Conservation (phyloP, 2,113 vertebrate genomes). For the Ibidorhyncha struthersii region DNA sequence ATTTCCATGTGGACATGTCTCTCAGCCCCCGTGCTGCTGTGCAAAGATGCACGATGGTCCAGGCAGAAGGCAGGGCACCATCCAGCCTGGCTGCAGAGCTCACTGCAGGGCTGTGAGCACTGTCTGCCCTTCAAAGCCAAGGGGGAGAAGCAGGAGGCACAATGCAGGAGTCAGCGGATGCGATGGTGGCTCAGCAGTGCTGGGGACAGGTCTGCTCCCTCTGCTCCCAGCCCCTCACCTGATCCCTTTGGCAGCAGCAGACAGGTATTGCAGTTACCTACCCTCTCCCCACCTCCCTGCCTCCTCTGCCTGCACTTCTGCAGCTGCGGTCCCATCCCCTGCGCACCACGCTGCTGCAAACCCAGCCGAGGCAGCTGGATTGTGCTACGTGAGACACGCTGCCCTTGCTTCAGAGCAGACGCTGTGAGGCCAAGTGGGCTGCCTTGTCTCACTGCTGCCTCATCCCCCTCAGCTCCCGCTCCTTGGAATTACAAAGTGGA, state of each 20-base stretch:
- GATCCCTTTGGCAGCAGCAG: not conserved
- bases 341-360: rapidly evolving
- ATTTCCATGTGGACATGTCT: rapidly evolving
- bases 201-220: not conserved
- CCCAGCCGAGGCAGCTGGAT: rapidly evolving
- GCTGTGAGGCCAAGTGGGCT: not conserved
- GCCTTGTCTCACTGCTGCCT: not conserved
- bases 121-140: not conserved
- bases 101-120: not conserved
- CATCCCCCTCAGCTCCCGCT: not conserved
- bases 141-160: not conserved
- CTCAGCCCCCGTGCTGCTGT: not conserved
- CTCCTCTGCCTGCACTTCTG: not conserved
- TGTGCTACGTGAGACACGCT: rapidly evolving
- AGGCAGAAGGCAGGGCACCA: not conserved
- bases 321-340: not conserved
- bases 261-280: too few relatives aligned
- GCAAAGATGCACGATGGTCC: not conserved
- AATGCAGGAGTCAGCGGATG: too few relatives aligned
- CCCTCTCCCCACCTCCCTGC: not conserved
- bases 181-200: not conserved
- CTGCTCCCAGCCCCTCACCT: not conserved
- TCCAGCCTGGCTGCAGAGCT: not conserved
- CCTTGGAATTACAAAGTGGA: not conserved
- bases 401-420: not conserved